Evolutionary conservation across 1,140 invertebrate species (phyloP).

Genomic region (Meloidogyne chitwoodi): DNA sequence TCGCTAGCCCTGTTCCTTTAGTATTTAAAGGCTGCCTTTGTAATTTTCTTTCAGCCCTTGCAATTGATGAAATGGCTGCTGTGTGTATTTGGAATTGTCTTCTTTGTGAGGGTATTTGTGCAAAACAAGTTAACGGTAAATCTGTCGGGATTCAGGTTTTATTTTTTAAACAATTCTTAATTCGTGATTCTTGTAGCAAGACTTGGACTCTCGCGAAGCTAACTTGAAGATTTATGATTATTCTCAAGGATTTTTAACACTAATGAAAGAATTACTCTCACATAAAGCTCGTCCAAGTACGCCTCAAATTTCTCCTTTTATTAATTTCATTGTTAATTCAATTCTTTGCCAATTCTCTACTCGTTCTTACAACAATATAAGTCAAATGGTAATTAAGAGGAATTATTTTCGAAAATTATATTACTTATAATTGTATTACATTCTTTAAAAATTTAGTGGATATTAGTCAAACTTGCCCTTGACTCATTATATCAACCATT

Average conservation of each 20-base stretch:
- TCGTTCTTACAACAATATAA: slow-evolving; percentile 24
- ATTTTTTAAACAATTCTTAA: neutral
- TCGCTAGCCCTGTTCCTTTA: slow-evolving; percentile 23
- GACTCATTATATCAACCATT: slow-evolving; percentile 31
- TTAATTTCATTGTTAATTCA: slow-evolving; percentile 34
- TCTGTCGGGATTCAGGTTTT: slow-evolving; percentile 25
- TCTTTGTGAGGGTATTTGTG: slow-evolving; percentile 31
- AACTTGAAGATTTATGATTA: slow-evolving; percentile 30
- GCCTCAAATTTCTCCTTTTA: slow-evolving; percentile 24
- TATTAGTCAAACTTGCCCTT: slow-evolving; percentile 25
- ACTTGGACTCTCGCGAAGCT: slow-evolving; percentile 30
- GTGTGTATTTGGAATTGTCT: slow-evolving; percentile 34
- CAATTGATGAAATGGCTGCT: slow-evolving; percentile 27
- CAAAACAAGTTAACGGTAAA: slow-evolving; percentile 23
- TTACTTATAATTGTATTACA: neutral
- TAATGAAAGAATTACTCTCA: slow-evolving; percentile 25
- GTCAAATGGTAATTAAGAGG: slow-evolving; percentile 26
- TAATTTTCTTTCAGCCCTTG: slow-evolving; percentile 30
- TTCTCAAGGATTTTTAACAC: slow-evolving; percentile 29
- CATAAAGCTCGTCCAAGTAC: slow-evolving; percentile 23
- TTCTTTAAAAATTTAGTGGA: slow-evolving; percentile 24
- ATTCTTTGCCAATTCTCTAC: slow-evolving; percentile 31
- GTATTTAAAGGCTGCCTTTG: slow-evolving; percentile 31
- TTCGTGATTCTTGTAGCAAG: slow-evolving; percentile 24
- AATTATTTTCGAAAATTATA: neutral